Evolutionary conservation across 2,888 invertebrate species (phyloP), one percentile per base, ranked within the genome.

Genomic region (Troilus luridus): DNA sequence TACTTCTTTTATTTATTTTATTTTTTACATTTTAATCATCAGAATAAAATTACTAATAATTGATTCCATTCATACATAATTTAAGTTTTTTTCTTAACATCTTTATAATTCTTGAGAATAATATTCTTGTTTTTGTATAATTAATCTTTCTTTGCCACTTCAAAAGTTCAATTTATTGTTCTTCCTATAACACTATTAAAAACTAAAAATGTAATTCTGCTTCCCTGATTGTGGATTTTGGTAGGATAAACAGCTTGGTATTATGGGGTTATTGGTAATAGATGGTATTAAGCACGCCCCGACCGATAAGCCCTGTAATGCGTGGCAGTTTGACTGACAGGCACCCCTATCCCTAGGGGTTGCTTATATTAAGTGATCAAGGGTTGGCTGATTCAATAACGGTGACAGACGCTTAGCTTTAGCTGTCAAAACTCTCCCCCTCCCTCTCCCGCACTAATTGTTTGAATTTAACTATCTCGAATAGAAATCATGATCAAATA

Each of bases 291-390:
- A 77, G 41, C 41, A 41, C 2, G 41, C 7, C 3, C 0, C 6
- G 14, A 17, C 27, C 41, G 41, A 10, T 6, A 85, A 56, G 56
- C 81, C 54, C 21, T 81, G 9, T 81, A 54, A 81, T 81, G 85
- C 56, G 85, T 56, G 56, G 21, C 27, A 58, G n/a, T 8, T 85
- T 85, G 85, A 85, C 56, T 85, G 85, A 85, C 85, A 56, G 85
- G n/a, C 85, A 54, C 85, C 85, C 67, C 56, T 12, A 5, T 14
- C 85, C 56, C 85, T 41, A 21, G 85, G 85, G 85, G n/a, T 85
- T 85, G 85, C 56, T 58, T 85, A n/a, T 58, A 85, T 85, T 85
- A 85, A 85, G 85, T 85, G 85, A 85, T 85, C 85, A 85, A 85
- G 85, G 85, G 85, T 85, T 54, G 85, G 10, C 54, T 56, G n/a